phyloP scores from a whole-genome alignment of 2,797 vertebrate species.

The Helicolenus hilgendorfi region DNA sequence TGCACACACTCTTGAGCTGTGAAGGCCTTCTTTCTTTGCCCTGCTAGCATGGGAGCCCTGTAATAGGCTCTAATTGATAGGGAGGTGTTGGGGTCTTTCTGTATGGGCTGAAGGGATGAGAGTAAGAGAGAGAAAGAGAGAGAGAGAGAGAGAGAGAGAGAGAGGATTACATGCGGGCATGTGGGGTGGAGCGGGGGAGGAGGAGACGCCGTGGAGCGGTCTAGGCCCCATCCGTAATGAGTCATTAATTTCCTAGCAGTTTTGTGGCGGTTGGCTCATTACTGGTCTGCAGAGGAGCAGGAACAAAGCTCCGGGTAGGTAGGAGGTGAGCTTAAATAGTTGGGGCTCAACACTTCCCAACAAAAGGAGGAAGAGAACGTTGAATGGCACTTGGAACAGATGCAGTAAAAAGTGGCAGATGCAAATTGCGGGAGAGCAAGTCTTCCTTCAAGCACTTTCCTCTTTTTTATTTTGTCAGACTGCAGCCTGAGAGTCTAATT shows the following conservation, averaged over 20 bases:
- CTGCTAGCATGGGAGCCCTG: slow-evolving; percentile 95
- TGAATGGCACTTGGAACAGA: slow-evolving; percentile 95
- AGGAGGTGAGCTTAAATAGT: slow-evolving; percentile 99
- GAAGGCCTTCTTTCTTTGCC: slow-evolving; percentile 94
- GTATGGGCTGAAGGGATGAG: slow-evolving; percentile 92
- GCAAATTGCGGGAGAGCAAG: slow-evolving; percentile 87
- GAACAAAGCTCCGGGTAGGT: slow-evolving; percentile 96
- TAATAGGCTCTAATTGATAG: slow-evolving; percentile 99
- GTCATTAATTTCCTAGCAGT: slow-evolving; percentile 98
- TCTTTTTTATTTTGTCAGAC: slow-evolving; percentile 83
- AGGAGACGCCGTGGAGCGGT: slow-evolving; percentile 93
- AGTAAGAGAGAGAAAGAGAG: slow-evolving; percentile 66
- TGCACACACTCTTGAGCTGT: slow-evolving; percentile 92
- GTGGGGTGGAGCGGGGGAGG: slow-evolving; percentile 78
- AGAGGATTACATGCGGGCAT: slow-evolving; percentile 81
- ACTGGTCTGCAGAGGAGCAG: slow-evolving; percentile 95
- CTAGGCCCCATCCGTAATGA: slow-evolving; percentile 96
- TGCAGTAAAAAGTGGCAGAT: slow-evolving; percentile 94
- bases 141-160: slow-evolving; percentile 61
- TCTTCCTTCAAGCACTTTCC: slow-evolving; percentile 87
- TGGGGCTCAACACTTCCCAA: slow-evolving; percentile 92
- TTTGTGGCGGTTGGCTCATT: slow-evolving; percentile 99
- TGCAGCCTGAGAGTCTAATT: slow-evolving; percentile 88
- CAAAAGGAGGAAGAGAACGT: slow-evolving; percentile 89
- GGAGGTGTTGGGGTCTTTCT: slow-evolving; percentile 97